These are phyloP conservation scores for Drosophila birchii DNA, from an alignment of 2,888 invertebrate genomes.

Conservation along the genomic window DNA sequence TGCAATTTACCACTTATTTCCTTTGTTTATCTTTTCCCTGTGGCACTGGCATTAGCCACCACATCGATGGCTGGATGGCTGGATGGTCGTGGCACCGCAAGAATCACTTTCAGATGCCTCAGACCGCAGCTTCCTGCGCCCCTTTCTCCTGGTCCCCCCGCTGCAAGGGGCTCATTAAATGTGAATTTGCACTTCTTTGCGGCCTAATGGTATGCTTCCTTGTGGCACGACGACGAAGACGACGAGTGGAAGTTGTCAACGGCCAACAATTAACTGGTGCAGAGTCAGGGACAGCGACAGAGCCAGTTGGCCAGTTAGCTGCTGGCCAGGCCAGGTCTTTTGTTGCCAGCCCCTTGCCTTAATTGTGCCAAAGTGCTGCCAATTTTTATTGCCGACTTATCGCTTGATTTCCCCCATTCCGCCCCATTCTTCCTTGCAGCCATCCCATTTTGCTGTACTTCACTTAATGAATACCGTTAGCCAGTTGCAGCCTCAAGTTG, in stretches of 20 bases:
- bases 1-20: slow-evolving; percentile 20
- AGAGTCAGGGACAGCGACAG: slow-evolving; percentile 19
- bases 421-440: slow-evolving; percentile 12
- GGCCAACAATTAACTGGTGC: slow-evolving; percentile 77
- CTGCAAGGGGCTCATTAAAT: slow-evolving; percentile 64
- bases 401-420: slow-evolving; percentile 58
- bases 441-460: slow-evolving; percentile 55
- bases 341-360: slow-evolving; percentile 48
- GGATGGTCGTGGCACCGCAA: slow-evolving; percentile 21
- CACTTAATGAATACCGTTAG: slow-evolving; percentile 77
- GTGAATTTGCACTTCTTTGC: slow-evolving; percentile 67
- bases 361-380: slow-evolving; percentile 76
- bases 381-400: slow-evolving; percentile 78
- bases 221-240: slow-evolving; percentile 55
- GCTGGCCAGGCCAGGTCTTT: slow-evolving; percentile 28
- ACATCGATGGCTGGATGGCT: slow-evolving; percentile 2
- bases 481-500: slow-evolving; percentile 33
- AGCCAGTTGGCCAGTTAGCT: slow-evolving; percentile 20
- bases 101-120: slow-evolving; percentile 38
- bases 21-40: slow-evolving; percentile 27
- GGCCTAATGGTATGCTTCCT: slow-evolving; percentile 43
- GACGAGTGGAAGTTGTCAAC: slow-evolving; percentile 68
- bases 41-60: slow-evolving; percentile 19
- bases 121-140: slow-evolving; percentile 41
- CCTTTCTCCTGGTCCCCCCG: slow-evolving; percentile 6